phyloP scores from a whole-genome alignment of 1,140 invertebrate genomes.

The Pollicipes pollicipes region DNA sequence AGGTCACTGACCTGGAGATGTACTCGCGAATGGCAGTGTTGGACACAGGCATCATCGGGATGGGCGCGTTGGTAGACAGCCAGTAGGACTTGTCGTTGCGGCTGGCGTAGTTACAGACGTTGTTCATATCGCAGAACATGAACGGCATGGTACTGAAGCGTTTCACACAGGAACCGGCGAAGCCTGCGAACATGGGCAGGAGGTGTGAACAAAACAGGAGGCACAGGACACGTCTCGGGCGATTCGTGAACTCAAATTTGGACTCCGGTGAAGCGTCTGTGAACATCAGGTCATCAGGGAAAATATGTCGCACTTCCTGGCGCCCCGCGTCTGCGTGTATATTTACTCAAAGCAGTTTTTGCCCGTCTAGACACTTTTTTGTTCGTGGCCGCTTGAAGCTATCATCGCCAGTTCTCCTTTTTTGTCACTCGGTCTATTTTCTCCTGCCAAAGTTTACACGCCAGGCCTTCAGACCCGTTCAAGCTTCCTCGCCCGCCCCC shows the following conservation, averaged over 20 bases:
- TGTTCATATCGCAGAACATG: slow-evolving; percentile 87
- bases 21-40: slow-evolving; percentile 63
- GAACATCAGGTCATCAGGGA: too few relatives aligned
- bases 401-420: too few relatives aligned
- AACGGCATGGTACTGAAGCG: slow-evolving; percentile 97
- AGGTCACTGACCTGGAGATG: slow-evolving; percentile 53
- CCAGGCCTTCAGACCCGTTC: too few relatives aligned
- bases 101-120: slow-evolving; percentile 91
- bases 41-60: slow-evolving; percentile 84
- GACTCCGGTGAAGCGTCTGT: not conserved
- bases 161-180: slow-evolving; percentile 72
- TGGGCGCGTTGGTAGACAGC: slow-evolving; percentile 76
- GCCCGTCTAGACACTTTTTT: too few relatives aligned
- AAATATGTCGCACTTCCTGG: too few relatives aligned
- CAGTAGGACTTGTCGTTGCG: slow-evolving; percentile 93
- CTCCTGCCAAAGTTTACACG: too few relatives aligned
- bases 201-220: not conserved
- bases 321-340: too few relatives aligned
- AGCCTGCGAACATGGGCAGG: slow-evolving; percentile 28
- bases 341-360: too few relatives aligned
- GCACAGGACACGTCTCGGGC: not conserved
- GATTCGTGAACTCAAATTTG: not conserved
- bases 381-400: too few relatives aligned
- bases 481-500: too few relatives aligned
- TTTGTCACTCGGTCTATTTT: too few relatives aligned